Evolutionary conservation across 2,113 vertebrate species (phyloP).

Genomic region (Alethe castanea): DNA sequence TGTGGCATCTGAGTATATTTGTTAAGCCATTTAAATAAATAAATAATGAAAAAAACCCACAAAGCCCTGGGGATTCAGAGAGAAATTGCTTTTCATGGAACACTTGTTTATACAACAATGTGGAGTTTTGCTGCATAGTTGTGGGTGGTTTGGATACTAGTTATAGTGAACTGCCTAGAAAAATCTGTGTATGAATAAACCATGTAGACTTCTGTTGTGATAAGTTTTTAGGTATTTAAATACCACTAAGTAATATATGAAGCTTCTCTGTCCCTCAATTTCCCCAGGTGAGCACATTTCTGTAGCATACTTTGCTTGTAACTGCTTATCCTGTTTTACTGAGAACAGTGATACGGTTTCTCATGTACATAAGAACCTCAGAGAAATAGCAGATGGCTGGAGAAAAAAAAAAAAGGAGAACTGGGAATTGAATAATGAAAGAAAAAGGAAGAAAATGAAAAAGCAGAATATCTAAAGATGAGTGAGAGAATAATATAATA

Average conservation of each 20-base stretch:
- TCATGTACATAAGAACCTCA: neutral
- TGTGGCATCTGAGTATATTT: neutral
- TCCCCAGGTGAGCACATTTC: neutral
- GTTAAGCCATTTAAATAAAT: conserved; percentile 43
- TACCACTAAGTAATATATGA: neutral
- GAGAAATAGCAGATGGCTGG: neutral
- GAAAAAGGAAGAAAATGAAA: neutral
- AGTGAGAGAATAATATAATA: neutral
- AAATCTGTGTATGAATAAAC: neutral
- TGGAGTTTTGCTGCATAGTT: conserved; percentile 16
- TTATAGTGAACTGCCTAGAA: neutral
- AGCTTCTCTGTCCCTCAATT: neutral
- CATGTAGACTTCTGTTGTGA: neutral
- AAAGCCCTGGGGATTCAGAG: conserved; percentile 10
- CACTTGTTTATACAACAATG: conserved; percentile 21
- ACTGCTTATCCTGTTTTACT: neutral
- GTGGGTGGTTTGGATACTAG: conserved; percentile 7
- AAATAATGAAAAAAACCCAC: neutral
- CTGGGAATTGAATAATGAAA: neutral
- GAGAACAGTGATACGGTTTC: neutral
- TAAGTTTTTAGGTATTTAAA: neutral
- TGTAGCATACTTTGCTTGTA: neutral
- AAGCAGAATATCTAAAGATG: neutral
- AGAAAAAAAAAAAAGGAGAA: neutral
- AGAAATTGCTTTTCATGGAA: conserved; percentile 4